Percentiles rank a stretch among this genome's conserved stretches.
These are phyloP conservation scores for Pristionchus pacificus DNA, from an alignment of 1,140 invertebrate species.

Conservation along the genomic window DNA sequence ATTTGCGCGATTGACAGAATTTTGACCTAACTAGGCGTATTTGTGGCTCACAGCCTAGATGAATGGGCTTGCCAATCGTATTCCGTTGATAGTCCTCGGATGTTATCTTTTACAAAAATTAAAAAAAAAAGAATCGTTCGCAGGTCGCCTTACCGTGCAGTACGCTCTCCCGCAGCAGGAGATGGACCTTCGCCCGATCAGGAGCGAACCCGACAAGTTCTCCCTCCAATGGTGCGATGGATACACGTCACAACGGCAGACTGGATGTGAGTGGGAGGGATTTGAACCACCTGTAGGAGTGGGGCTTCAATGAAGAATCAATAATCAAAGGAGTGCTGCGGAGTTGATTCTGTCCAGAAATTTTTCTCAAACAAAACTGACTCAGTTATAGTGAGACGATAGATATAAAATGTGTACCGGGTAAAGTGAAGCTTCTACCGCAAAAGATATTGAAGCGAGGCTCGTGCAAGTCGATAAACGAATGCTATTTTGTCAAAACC, in stretches of 20 bases:
- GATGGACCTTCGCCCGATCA: constrained; percentile 8
- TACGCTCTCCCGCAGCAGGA: neutral
- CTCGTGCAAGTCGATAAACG: neutral
- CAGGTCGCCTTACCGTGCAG: neutral
- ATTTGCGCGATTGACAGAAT: no score
- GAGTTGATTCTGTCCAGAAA: neutral
- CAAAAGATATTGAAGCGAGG: neutral
- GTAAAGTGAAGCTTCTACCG: neutral
- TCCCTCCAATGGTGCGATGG: constrained; percentile 12
- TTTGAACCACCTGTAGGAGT: constrained; percentile 4
- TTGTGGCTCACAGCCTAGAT: no score
- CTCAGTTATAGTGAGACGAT: neutral
- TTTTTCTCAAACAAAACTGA: neutral
- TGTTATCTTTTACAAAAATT: no score
- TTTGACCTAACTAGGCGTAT: no score
- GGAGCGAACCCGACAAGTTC: neutral
- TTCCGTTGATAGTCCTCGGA: no score
- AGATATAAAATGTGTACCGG: neutral
- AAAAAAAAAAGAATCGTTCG: no score
- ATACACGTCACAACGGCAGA: constrained; percentile 1
- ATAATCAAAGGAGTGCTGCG: constrained; percentile 2
- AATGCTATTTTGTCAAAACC: neutral
- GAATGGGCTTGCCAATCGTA: no score
- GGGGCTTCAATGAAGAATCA: neutral
- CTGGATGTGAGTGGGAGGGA: constrained; percentile 12